Percentiles rank a stretch among this genome's conserved stretches.
These are phyloP conservation scores for Lanius ludovicianus DNA, from an alignment of 2,113 vertebrate genomes.

Conservation along the genomic window DNA sequence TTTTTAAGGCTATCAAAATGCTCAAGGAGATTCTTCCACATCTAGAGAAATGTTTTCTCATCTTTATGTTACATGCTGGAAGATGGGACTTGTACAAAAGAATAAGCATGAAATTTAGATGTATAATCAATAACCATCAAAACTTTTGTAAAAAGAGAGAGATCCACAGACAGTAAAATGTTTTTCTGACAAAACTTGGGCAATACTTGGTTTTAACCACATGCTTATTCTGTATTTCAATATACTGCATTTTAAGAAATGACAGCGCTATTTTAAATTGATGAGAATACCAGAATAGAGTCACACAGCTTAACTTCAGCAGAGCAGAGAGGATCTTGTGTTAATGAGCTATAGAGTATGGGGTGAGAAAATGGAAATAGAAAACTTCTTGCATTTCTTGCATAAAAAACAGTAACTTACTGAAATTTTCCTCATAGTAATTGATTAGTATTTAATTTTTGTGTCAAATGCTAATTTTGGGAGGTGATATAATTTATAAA, in stretches of 20 bases:
- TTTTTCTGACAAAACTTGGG: neutral
- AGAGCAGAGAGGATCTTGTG: neutral
- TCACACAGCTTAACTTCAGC: neutral
- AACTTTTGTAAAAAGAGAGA: neutral
- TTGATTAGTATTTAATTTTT: neutral
- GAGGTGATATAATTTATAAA: neutral
- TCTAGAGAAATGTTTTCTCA: neutral
- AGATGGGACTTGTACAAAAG: neutral
- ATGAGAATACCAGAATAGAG: neutral
- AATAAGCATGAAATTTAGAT: neutral
- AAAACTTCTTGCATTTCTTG: neutral
- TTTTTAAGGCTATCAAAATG: neutral
- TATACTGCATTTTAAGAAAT: neutral
- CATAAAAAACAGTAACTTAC: neutral
- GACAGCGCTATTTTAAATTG: neutral
- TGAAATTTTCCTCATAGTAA: neutral
- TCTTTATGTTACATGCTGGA: neutral
- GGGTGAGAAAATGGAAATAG: neutral
- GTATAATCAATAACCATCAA: neutral
- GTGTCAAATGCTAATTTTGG: neutral
- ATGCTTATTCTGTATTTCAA: neutral
- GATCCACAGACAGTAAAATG: neutral
- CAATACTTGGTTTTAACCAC: neutral
- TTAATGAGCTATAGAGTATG: neutral
- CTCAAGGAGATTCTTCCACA: neutral